These are phyloP conservation scores for Gorsachius goisagi DNA, from an alignment of 2,113 vertebrate species.

Conservation along the genomic window DNA sequence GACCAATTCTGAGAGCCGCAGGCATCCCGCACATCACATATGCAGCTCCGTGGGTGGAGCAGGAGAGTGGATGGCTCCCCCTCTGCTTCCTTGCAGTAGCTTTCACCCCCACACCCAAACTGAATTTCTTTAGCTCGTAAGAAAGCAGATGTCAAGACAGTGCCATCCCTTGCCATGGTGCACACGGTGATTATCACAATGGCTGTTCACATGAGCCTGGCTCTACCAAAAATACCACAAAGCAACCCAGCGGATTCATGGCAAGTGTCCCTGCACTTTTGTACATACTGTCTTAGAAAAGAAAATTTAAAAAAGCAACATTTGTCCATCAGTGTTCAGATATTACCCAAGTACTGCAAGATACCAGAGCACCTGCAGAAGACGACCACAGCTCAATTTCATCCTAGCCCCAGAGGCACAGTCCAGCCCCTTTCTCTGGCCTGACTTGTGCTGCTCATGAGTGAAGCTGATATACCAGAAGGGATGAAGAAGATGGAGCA, in stretches of 20 bases:
- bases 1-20: neutral
- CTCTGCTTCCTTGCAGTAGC: neutral
- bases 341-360: neutral
- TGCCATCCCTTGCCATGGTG: neutral
- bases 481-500: neutral
- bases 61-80: fast-evolving
- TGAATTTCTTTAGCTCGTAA: neutral
- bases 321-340: neutral
- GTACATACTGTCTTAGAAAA: neutral
- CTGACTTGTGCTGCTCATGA: neutral
- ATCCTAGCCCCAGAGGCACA: neutral
- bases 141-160: neutral
- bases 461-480: neutral
- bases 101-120: neutral
- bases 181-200: neutral
- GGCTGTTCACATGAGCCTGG: neutral
- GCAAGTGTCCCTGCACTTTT: neutral
- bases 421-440: neutral
- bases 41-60: neutral
- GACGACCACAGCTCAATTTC: neutral
- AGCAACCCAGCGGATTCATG: neutral
- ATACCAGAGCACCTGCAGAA: neutral
- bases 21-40: neutral
- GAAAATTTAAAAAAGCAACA: neutral
- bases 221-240: neutral